A percentile compares a stretch with the other conserved stretches of the same genome.
phyloP scores from a whole-genome alignment of 2,797 vertebrate genomes.

The Melanitta fusca region DNA sequence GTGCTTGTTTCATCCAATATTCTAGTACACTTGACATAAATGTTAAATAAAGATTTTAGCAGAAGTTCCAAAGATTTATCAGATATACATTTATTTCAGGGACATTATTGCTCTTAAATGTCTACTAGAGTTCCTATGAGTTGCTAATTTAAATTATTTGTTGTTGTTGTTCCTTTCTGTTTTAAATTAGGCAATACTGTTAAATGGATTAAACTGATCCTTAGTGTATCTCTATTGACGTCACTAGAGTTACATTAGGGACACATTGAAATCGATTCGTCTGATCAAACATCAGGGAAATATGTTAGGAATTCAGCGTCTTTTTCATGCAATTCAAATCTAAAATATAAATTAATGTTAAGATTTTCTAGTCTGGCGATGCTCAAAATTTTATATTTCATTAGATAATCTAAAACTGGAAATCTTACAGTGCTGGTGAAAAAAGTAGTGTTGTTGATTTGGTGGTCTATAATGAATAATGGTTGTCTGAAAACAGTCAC shows the following conservation, averaged over 20 bases:
- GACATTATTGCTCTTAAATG: background rate
- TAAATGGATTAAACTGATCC: background rate
- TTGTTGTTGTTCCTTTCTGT: background rate
- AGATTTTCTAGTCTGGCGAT: background rate
- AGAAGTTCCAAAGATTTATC: background rate
- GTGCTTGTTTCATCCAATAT: background rate
- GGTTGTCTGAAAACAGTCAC: background rate
- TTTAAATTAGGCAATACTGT: background rate
- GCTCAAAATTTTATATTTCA: background rate
- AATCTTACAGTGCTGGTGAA: background rate
- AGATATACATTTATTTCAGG: background rate
- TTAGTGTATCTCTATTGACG: rapidly evolving
- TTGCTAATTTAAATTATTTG: background rate
- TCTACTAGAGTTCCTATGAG: background rate
- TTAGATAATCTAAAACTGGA: background rate
- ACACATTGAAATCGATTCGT: background rate
- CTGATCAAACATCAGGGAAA: background rate
- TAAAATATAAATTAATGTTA: background rate
- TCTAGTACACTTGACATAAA: background rate
- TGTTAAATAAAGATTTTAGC: background rate
- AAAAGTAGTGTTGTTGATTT: background rate
- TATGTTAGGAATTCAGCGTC: background rate
- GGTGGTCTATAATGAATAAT: background rate
- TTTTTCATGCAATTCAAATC: background rate
- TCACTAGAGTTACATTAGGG: background rate